These are phyloP conservation scores for Leptogaster cylindrica DNA, from an alignment of 2,888 invertebrate genomes.

Conservation along the genomic window DNA sequence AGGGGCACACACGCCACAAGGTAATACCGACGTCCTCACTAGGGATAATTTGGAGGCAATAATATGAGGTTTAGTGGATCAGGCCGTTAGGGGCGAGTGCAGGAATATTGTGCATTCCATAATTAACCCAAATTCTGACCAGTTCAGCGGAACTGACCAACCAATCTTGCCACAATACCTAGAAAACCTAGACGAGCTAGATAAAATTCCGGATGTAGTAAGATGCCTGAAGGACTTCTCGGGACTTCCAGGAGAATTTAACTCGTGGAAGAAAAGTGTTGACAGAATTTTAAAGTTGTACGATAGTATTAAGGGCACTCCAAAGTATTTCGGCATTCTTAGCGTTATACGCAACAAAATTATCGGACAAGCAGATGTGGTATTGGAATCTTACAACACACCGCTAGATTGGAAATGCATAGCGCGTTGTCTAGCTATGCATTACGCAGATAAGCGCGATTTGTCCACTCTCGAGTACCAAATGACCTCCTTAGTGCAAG, in stretches of 20 bases:
- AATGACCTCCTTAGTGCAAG: conserved; percentile 24
- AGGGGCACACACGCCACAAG: too few species aligned
- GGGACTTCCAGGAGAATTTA: not conserved
- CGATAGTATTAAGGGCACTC: not conserved
- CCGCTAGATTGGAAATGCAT: not conserved
- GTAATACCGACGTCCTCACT: too few species aligned
- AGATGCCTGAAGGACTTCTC: not conserved
- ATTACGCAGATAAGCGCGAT: conserved; percentile 44
- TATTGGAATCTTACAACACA: too few species aligned
- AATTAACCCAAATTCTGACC: not conserved
- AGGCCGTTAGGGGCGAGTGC: not conserved
- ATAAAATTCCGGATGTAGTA: not conserved
- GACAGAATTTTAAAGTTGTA: not conserved
- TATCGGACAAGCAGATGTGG: not conserved
- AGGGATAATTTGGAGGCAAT: not conserved
- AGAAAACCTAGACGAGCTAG: not conserved
- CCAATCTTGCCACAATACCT: not conserved
- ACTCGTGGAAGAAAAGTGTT: conserved; percentile 5
- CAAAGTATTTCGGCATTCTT: not conserved
- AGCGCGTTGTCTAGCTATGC: conserved; percentile 32
- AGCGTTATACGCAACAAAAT: not conserved
- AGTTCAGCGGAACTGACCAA: not conserved
- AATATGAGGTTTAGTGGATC: not conserved
- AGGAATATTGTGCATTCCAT: not conserved
- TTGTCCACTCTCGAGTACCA: conserved; percentile 39